These are phyloP conservation scores for Clusia tigrina DNA, from an alignment of 2,888 invertebrate species.

Conservation along the genomic window DNA sequence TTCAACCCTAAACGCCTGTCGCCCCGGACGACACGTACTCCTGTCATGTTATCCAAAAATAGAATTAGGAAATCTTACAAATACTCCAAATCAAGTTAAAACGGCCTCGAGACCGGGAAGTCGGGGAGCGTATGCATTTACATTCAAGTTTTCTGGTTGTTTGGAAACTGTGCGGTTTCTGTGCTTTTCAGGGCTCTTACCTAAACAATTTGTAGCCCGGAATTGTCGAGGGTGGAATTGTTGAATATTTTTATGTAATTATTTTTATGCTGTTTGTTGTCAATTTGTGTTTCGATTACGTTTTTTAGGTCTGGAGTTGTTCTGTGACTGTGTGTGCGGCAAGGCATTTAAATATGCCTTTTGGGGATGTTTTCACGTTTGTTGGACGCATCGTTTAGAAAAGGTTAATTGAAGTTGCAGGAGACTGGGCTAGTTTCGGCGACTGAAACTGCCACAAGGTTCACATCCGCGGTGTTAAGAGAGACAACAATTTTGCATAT, in stretches of 20 bases:
- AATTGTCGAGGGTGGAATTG: slow-evolving; percentile 26
- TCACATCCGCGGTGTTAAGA: no score
- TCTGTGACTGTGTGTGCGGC: background rate
- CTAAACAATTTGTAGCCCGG: slow-evolving; percentile 23
- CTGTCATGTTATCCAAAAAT: slow-evolving; percentile 43
- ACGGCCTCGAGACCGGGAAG: slow-evolving; percentile 36
- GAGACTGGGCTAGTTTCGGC: no score
- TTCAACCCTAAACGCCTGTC: no score
- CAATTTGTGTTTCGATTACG: slow-evolving; percentile 24
- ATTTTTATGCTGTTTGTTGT: slow-evolving; percentile 30
- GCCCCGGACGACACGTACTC: slow-evolving; percentile 12
- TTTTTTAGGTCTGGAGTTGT: background rate
- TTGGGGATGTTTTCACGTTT: slow-evolving; percentile 18
- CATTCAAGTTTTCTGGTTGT: slow-evolving; percentile 42
- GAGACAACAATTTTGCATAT: no score
- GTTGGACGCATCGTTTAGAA: background rate
- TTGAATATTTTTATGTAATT: slow-evolving; percentile 26
- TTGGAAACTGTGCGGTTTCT: slow-evolving; percentile 57
- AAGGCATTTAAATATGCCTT: slow-evolving; percentile 8
- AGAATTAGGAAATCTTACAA: slow-evolving; percentile 59
- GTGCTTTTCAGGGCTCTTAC: slow-evolving; percentile 38
- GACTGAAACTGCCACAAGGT: no score
- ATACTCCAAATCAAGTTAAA: slow-evolving; percentile 59
- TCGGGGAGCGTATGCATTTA: background rate
- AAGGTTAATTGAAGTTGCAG: background rate